A percentile compares a stretch with the other conserved stretches of the same genome.
Evolutionary conservation across 2,797 vertebrate genomes (phyloP).

Genomic region (Crossoptilon crossoptilon): DNA sequence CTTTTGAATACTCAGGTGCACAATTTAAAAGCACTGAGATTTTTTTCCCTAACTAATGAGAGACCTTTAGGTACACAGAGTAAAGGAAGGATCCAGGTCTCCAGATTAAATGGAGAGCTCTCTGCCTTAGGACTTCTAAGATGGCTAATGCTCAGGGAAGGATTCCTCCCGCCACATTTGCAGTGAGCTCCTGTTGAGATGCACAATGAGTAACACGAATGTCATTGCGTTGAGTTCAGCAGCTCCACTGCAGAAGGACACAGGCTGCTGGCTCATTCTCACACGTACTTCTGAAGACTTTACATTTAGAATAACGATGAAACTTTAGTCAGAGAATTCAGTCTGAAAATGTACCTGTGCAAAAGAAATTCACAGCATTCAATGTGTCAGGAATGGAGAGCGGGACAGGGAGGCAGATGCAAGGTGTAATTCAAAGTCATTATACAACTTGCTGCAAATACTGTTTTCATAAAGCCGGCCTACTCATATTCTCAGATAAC

Average conservation of each 20-base stretch:
- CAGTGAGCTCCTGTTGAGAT: neutral
- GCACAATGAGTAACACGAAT: neutral
- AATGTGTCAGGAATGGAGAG: neutral
- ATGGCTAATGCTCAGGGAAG: neutral
- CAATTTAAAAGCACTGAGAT: neutral
- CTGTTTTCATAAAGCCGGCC: conserved; percentile 38
- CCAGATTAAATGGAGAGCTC: neutral
- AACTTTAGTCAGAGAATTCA: neutral
- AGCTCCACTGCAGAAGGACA: neutral
- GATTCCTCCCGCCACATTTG: neutral
- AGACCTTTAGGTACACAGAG: neutral
- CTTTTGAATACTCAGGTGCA: conserved; percentile 2
- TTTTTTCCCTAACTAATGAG: neutral
- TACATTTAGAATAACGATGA: neutral
- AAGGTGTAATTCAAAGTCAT: conserved; percentile 19
- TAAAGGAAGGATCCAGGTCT: neutral
- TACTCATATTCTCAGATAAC: conserved; percentile 45
- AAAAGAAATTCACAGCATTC: conserved; percentile 3
- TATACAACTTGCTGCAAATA: conserved; percentile 21
- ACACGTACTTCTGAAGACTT: neutral
- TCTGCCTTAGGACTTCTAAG: neutral
- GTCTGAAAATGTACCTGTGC: neutral
- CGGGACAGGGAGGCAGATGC: neutral
- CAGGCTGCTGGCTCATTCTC: neutral
- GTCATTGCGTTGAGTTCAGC: neutral